Percentiles rank a stretch among this genome's conserved stretches.
Evolutionary conservation across 2,797 vertebrate species (phyloP).

Genomic region (Benthosema pterotum): DNA sequence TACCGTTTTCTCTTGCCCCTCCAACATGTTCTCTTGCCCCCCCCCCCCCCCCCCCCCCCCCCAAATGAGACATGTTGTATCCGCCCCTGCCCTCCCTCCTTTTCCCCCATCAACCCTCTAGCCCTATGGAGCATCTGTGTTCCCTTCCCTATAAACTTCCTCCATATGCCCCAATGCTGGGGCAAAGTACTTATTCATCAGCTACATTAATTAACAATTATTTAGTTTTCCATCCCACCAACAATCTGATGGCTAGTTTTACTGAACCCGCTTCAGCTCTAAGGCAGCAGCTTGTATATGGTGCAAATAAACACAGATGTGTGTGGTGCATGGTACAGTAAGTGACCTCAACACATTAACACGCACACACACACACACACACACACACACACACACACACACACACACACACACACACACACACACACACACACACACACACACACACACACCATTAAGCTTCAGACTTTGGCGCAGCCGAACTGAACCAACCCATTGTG

Average conservation of each 20-base stretch:
- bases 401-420: not conserved
- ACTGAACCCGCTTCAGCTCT: constrained; percentile 62
- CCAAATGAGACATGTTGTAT: too few relatives aligned
- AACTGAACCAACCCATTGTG: too few relatives aligned
- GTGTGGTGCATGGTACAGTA: not conserved
- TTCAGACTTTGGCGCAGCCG: too few relatives aligned
- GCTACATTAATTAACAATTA: constrained; percentile 73
- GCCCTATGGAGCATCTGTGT: constrained; percentile 73
- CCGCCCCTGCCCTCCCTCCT: constrained; percentile 58
- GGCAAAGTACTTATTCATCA: constrained; percentile 73
- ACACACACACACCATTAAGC: not conserved
- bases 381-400: not conserved
- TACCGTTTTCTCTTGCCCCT: too few relatives aligned
- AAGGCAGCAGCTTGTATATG: constrained; percentile 24
- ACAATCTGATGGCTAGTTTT: constrained; percentile 62
- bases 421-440: constrained; percentile 4
- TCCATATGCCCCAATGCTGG: constrained; percentile 67
- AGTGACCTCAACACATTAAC: constrained; percentile 15
- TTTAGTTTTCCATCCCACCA: constrained; percentile 71
- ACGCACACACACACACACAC: constrained; percentile 2
- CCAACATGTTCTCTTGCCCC: too few relatives aligned
- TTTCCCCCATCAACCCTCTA: constrained; percentile 59
- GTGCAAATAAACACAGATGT: constrained; percentile 24
- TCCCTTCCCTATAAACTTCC: constrained; percentile 51
- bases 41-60: too few relatives aligned